A percentile compares a stretch with the other conserved stretches of the same genome.
Evolutionary conservation across 2,888 invertebrate genomes (phyloP).

Genomic region (Oconnorella tubifera): DNA sequence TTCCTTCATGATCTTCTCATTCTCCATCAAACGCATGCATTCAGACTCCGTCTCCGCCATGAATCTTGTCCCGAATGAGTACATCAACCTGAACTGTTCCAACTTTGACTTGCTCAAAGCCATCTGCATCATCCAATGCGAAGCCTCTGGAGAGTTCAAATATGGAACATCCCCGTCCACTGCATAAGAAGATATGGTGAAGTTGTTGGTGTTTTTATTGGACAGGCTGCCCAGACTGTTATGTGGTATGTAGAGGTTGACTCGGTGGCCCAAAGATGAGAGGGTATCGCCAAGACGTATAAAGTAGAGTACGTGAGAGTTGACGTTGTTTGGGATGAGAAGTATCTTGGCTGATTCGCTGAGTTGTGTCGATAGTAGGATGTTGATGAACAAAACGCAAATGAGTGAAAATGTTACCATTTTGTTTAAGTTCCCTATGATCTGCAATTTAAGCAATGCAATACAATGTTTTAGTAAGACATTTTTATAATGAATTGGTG

Average conservation of each 20-base stretch:
- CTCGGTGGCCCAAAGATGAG: neutral
- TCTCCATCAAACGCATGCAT: neutral
- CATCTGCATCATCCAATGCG: neutral
- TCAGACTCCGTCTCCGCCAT: neutral
- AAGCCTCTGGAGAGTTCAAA: neutral
- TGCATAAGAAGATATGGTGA: neutral
- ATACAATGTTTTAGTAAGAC: no score
- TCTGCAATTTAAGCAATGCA: no score
- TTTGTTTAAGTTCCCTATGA: no score
- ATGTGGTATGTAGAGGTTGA: neutral
- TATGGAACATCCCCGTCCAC: neutral
- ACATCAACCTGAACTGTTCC: neutral
- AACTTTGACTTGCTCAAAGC: neutral
- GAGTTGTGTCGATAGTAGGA: no score
- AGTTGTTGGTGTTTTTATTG: neutral
- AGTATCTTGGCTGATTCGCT: constrained; percentile 3
- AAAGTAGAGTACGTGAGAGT: constrained; percentile 7
- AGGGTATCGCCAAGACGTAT: constrained; percentile 2
- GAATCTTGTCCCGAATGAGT: neutral
- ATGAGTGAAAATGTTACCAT: no score
- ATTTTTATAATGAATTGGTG: no score
- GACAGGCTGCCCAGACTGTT: neutral
- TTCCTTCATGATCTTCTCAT: neutral
- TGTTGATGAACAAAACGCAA: no score
- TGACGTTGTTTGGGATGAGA: neutral